A percentile compares a stretch with the other conserved stretches of the same genome.
Evolutionary conservation across 1,140 invertebrate species (phyloP).

Genomic region (Odontomachus brunneus): DNA sequence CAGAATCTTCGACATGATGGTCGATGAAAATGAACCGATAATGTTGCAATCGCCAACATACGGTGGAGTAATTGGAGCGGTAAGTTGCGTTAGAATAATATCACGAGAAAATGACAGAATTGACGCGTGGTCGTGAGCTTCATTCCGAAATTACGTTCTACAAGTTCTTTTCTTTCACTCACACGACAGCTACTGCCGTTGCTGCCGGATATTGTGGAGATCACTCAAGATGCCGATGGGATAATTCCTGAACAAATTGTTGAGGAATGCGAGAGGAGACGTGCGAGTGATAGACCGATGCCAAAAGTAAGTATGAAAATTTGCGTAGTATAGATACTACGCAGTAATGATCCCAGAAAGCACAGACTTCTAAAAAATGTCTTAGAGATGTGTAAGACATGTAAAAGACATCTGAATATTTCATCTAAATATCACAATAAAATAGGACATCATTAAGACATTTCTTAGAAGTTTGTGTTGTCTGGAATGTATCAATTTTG

Average conservation of each 20-base stretch:
- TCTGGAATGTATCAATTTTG: no score
- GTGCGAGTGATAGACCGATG: slow-evolving; percentile 63
- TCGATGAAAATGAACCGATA: slow-evolving; percentile 88
- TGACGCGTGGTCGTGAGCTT: background rate
- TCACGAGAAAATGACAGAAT: background rate
- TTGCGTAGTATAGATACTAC: no score
- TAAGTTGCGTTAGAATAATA: slow-evolving; percentile 64
- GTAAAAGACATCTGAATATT: no score
- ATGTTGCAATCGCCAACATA: slow-evolving; percentile 89
- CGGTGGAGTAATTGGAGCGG: slow-evolving; percentile 85
- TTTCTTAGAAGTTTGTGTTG: no score
- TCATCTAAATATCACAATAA: no score
- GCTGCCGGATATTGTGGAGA: slow-evolving; percentile 76
- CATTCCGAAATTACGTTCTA: background rate
- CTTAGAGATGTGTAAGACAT: no score
- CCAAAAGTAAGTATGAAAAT: slow-evolving; percentile 83
- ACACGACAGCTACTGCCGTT: slow-evolving; percentile 76
- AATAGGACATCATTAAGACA: no score
- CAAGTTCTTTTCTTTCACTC: background rate
- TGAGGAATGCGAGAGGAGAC: slow-evolving; percentile 74
- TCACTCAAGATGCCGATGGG: slow-evolving; percentile 81
- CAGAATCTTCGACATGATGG: slow-evolving; percentile 89
- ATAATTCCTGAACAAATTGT: slow-evolving; percentile 78
- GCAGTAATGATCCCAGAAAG: no score
- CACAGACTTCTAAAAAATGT: no score